A percentile compares a stretch with the other conserved stretches of the same genome.
These are phyloP conservation scores for Protobothrops mucrosquamatus DNA, from an alignment of 2,113 vertebrate genomes.

Conservation along the genomic window DNA sequence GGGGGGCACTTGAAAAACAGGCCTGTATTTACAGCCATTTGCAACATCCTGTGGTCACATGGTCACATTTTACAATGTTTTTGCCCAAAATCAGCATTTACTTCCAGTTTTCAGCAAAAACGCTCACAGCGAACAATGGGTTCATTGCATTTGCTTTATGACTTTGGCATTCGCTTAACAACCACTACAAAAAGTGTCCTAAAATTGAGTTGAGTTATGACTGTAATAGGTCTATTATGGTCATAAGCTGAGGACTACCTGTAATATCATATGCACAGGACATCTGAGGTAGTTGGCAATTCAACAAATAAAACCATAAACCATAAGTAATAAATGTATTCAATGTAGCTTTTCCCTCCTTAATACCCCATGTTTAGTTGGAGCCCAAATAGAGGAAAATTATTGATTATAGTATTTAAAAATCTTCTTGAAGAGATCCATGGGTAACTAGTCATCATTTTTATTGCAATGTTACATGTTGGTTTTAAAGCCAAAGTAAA, in stretches of 20 bases:
- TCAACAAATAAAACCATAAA: background rate
- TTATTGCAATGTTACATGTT: constrained; percentile 21
- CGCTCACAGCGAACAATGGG: no score
- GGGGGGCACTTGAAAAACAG: no score
- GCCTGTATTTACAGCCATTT: no score
- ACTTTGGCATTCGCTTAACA: no score
- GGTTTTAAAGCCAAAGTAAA: background rate
- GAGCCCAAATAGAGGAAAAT: constrained; percentile 64
- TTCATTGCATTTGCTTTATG: no score
- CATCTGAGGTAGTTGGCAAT: constrained; percentile 25
- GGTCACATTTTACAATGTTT: no score
- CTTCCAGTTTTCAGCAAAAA: no score
- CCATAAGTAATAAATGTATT: constrained; percentile 24
- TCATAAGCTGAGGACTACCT: background rate
- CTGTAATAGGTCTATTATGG: background rate
- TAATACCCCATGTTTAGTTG: constrained; percentile 53
- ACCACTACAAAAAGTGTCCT: background rate
- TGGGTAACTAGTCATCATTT: constrained; percentile 33
- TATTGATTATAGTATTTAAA: constrained; percentile 59
- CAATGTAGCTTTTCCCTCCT: constrained; percentile 47
- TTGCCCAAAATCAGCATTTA: no score
- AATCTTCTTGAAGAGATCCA: background rate
- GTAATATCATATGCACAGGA: constrained; percentile 47
- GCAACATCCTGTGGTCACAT: no score
- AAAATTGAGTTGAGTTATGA: background rate